Conservation (phyloP, 2,113 vertebrate genomes). For the Camelus dromedarius region DNA sequence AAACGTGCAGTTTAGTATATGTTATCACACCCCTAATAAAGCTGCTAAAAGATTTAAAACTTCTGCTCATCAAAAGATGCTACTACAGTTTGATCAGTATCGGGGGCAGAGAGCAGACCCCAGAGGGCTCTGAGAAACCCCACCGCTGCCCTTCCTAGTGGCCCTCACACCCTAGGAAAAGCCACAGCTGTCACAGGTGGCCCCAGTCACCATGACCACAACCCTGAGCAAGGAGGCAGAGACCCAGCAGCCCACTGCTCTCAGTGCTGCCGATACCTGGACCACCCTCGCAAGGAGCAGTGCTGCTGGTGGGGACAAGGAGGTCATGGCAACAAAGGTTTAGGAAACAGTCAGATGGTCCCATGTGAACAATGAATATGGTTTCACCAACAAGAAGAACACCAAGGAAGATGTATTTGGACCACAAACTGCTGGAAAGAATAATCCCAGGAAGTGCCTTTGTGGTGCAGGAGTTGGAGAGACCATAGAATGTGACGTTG, state of each 20-base stretch:
- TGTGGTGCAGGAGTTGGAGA: no score
- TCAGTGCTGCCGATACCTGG: neutral
- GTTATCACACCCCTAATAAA: neutral
- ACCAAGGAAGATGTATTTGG: neutral
- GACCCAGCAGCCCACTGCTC: neutral
- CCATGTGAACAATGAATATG: neutral
- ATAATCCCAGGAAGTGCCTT: neutral
- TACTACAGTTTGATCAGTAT: neutral
- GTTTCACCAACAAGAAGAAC: neutral
- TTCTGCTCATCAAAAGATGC: neutral
- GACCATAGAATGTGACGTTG: neutral
- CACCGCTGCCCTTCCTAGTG: accelerated
- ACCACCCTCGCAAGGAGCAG: neutral
- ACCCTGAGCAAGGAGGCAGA: neutral
- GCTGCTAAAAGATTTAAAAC: neutral
- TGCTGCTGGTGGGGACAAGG: neutral
- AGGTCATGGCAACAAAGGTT: neutral
- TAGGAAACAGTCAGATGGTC: neutral
- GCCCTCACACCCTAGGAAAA: neutral
- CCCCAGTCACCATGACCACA: neutral
- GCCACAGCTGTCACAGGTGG: neutral
- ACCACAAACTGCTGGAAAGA: neutral
- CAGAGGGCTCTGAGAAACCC: neutral
- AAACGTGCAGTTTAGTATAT: neutral
- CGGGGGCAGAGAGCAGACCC: neutral